Conservation (phyloP, 1,140 invertebrate species). For the Lepidurus apus region DNA sequence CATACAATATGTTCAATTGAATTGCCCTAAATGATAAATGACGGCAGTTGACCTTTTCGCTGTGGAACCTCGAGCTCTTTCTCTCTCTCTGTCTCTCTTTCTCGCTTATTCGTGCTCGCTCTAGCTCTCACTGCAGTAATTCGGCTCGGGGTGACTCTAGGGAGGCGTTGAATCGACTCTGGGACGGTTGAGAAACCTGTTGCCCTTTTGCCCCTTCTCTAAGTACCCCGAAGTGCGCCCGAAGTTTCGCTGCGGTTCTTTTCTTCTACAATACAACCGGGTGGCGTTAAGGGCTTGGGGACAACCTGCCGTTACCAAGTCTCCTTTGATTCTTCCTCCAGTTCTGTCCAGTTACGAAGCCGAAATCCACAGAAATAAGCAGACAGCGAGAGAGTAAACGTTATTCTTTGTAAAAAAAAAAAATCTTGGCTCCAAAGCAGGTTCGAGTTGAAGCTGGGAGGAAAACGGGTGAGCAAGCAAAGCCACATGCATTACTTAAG, state of each 20-base stretch:
- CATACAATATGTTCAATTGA: background rate
- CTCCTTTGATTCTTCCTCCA: no score
- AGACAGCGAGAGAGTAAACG: no score
- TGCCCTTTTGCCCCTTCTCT: background rate
- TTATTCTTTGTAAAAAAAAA: no score
- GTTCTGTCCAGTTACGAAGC: no score
- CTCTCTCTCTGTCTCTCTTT: background rate
- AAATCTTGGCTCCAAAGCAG: background rate
- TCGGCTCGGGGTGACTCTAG: background rate
- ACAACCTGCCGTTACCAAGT: no score
- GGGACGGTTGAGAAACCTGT: background rate
- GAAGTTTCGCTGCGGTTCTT: no score
- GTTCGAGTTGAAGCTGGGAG: background rate
- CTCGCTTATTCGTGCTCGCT: background rate
- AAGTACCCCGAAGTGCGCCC: no score
- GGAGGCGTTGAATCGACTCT: background rate
- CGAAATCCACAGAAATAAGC: no score
- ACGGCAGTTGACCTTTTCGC: background rate
- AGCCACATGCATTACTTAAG: slow-evolving; percentile 10
- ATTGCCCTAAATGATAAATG: background rate
- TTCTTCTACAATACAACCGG: no score
- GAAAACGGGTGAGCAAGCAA: background rate
- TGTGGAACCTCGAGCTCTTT: background rate
- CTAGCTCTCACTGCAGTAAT: background rate
- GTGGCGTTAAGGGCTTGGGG: no score